Base-by-base conservation (phyloP, 2,797 vertebrate species). In the Pseudochaenichthys georgianus region DNA sequence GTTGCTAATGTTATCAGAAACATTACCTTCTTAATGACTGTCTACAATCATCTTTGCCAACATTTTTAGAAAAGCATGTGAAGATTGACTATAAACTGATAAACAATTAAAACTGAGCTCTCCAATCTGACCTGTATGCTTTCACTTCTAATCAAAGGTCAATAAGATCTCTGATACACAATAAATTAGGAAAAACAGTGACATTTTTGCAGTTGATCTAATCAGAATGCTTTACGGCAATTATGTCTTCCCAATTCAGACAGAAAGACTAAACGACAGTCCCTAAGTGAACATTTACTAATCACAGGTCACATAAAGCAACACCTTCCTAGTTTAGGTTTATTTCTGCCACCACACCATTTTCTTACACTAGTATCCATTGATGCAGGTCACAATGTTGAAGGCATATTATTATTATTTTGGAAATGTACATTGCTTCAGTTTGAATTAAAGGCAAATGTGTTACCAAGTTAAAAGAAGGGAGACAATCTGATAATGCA, bases 61-160 rank as follows among this genome's bases (percentile, higher is more conserved):
- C 17, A 34, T 13, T 34, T 12, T 73, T 16, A 43, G 8, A 19
- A 53, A 64, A 28, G 15, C 23, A 17, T 51, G 10, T 28, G 11
- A n/a, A 45, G 31, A 59, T 1, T 17, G 3, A 13, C 6, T 19
- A 48, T 17, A 10, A 66, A 21, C 9, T 16, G 8, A 51, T 21
- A 46, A 4, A 38, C 0, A 60, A 60, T 38, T 38, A 74, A n/a
- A 10, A 23, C 2, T 11, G n/a, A 13, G 13, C 13, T 15, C 5
- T n/a, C 15, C 8, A 38, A 38, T 38, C 34, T 38, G 34, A 38
- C 6, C 34, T 1, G 34, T 38, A 38, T 9, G 34, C 34, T 48
- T 64, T 75, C 23, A 13, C 0, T 23, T 66, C 17, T 70, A 57
- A 68, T 74, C 11, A 13, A 45, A 55, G 23, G 53, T 51, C 46